Evolutionary conservation across 2,888 invertebrate species (phyloP).

Genomic region (Gnatocerus cornutus): DNA sequence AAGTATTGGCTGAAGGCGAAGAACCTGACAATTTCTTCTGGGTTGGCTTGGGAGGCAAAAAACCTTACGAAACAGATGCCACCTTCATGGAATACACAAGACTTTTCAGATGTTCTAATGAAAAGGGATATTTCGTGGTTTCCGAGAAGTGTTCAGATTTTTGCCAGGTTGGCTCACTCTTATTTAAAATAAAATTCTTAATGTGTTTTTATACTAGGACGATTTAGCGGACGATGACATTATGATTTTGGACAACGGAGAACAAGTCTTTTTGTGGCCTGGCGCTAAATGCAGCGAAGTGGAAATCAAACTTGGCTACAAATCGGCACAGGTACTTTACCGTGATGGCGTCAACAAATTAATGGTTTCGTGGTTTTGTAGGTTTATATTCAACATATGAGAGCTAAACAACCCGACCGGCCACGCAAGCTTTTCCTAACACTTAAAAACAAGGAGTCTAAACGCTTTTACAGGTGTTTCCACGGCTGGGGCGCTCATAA

Average conservation of each 20-base stretch:
- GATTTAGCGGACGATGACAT: constrained; percentile 99
- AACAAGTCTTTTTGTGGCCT: constrained; percentile 98
- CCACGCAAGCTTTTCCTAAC: constrained; percentile 95
- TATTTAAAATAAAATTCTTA: neutral
- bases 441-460: constrained; percentile 96
- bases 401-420: constrained; percentile 93
- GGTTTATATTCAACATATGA: constrained; percentile 98
- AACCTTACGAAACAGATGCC: constrained; percentile 90
- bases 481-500: constrained; percentile 98
- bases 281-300: constrained; percentile 98
- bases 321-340: constrained; percentile 91
- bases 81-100: constrained; percentile 95
- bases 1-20: constrained; percentile 92
- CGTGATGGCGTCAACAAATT: neutral
- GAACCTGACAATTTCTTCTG: constrained; percentile 99
- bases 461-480: constrained; percentile 97
- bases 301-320: constrained; percentile 98
- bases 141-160: constrained; percentile 99
- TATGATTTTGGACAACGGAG: constrained; percentile 99
- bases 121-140: constrained; percentile 98
- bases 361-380: constrained; percentile 64
- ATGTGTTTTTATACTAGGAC: constrained; percentile 76
- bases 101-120: constrained; percentile 98
- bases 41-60: constrained; percentile 92
- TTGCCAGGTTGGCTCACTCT: constrained; percentile 81